Base-by-base conservation (phyloP, 2,888 invertebrate species). In the Andrena haemorrhoa region DNA sequence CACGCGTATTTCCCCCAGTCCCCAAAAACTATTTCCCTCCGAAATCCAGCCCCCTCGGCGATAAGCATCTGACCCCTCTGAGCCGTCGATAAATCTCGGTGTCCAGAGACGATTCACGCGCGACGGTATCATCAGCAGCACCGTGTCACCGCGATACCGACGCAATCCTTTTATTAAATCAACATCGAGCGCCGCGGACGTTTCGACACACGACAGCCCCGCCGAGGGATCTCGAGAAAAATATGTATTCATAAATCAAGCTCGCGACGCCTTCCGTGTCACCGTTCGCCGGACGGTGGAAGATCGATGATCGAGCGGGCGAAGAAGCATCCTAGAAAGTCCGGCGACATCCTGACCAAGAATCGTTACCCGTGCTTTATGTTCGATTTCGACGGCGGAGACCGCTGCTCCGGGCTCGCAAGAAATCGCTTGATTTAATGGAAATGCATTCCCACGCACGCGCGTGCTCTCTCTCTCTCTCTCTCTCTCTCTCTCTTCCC, bases 381-480 rank as follows among this genome's bases (percentile, higher is more conserved):
- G 82, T 85, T 76, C 70, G 76, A 75, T 82, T 88, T 84, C 86
- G 84, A 84, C 83, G 82, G 83, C 79, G 77, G 74, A 77, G 82
- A 75, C 75, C 73, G 23, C 23, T 23, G 23, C 23, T 23, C 23
- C 23, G 33, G 66, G 81, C 78, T 68, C 85, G 85, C 89, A 92
- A 92, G 90, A 92, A 92, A 88, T 88, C 88, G 86, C 87, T 88
- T 90, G 92, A 91, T 91, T 93, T 91, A 93, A 92, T 92, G 90
- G 91, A 92, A 91, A 91, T 89, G 86, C 91, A 90, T 92, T 93
- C 93, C 92, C 92, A 93, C 92, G 92, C 91, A 91, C 88, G 53
- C 72, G 63, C 60, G 53, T 53, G 41, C 66, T 26, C 70, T 79
- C 49, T 82, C 79, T 73, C 63, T 16, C 51, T n/a, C 70, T 51